A percentile compares a stretch with the other conserved stretches of the same genome.
Evolutionary conservation across 2,888 invertebrate species (phyloP).

Genomic region (Callyntrura guangdongensis): DNA sequence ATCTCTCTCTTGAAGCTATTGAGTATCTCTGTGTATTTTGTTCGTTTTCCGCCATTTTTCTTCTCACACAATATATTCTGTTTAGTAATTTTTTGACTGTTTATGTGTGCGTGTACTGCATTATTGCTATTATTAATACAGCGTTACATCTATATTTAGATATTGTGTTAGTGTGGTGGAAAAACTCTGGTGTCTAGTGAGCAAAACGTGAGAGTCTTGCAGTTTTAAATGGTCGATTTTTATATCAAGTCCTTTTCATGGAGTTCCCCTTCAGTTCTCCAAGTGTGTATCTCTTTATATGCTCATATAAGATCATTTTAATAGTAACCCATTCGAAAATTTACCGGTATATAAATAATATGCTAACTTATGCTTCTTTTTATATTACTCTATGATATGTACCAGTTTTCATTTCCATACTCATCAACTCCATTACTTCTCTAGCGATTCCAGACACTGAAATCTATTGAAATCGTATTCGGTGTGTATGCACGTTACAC

Average conservation of each 20-base stretch:
- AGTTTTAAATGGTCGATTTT: slow-evolving; percentile 67
- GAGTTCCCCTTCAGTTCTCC: slow-evolving; percentile 76
- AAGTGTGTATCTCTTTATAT: slow-evolving; percentile 42
- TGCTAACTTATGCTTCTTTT: slow-evolving; percentile 66
- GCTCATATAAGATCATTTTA: slow-evolving; percentile 14
- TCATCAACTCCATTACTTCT: slow-evolving; percentile 4
- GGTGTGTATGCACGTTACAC: background rate
- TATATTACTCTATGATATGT: slow-evolving; percentile 16
- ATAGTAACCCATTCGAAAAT: slow-evolving; percentile 45
- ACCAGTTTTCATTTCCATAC: background rate
- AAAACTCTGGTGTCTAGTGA: slow-evolving; percentile 85
- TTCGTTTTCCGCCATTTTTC: slow-evolving; percentile 5
- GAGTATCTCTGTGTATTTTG: background rate
- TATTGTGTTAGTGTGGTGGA: slow-evolving; percentile 82
- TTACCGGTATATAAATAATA: slow-evolving; percentile 32
- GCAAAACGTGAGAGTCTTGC: slow-evolving; percentile 81
- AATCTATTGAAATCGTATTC: background rate
- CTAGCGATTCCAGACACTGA: background rate
- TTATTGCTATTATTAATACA: background rate
- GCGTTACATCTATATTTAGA: slow-evolving; percentile 27
- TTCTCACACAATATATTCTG: slow-evolving; percentile 26
- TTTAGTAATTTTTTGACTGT: background rate
- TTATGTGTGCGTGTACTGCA: slow-evolving; percentile 33
- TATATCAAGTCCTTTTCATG: slow-evolving; percentile 69
- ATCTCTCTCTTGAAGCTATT: slow-evolving; percentile 45